A percentile compares a stretch with the other conserved stretches of the same genome.
These are phyloP conservation scores for Lasius fuliginosus DNA, from an alignment of 2,888 invertebrate species.

Conservation along the genomic window DNA sequence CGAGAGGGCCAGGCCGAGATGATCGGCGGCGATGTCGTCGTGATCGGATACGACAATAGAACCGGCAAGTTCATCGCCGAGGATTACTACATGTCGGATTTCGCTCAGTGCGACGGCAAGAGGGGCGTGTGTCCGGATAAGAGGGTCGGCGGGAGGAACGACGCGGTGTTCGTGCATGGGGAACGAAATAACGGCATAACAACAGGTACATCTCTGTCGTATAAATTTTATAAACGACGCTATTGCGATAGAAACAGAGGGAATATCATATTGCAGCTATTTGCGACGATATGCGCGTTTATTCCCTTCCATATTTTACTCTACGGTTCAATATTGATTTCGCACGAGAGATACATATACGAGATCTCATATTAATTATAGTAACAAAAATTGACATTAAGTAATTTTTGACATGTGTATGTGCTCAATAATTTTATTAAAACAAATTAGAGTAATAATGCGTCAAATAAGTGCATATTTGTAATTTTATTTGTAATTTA, in stretches of 20 bases:
- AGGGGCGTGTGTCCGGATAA: slow-evolving; percentile 95
- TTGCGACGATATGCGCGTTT: not conserved
- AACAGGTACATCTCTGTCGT: slow-evolving; percentile 84
- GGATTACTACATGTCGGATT: slow-evolving; percentile 94
- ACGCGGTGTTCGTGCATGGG: slow-evolving; percentile 92
- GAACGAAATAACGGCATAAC: slow-evolving; percentile 93
- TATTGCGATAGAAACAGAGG: not conserved
- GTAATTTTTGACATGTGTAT: not conserved
- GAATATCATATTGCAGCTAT: not conserved
- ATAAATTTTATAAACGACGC: not conserved
- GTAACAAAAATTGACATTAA: not conserved
- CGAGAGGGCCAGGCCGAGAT: slow-evolving; percentile 91
- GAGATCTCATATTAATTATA: not conserved
- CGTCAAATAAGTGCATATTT: not conserved
- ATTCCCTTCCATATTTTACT: not conserved
- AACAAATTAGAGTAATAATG: not conserved
- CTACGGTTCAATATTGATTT: not conserved
- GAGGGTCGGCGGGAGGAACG: slow-evolving; percentile 93
- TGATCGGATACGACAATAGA: slow-evolving; percentile 91
- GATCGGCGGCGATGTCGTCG: slow-evolving; percentile 94
- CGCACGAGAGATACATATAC: not conserved
- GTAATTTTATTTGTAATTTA: slow-evolving; percentile 1
- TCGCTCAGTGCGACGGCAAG: slow-evolving; percentile 93
- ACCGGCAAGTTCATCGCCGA: slow-evolving; percentile 90
- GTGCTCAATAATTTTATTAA: slow-evolving; percentile 3